A percentile compares a stretch with the other conserved stretches of the same genome.
These are phyloP conservation scores for Phoronis australis DNA, from an alignment of 2,888 invertebrate species.

Conservation along the genomic window DNA sequence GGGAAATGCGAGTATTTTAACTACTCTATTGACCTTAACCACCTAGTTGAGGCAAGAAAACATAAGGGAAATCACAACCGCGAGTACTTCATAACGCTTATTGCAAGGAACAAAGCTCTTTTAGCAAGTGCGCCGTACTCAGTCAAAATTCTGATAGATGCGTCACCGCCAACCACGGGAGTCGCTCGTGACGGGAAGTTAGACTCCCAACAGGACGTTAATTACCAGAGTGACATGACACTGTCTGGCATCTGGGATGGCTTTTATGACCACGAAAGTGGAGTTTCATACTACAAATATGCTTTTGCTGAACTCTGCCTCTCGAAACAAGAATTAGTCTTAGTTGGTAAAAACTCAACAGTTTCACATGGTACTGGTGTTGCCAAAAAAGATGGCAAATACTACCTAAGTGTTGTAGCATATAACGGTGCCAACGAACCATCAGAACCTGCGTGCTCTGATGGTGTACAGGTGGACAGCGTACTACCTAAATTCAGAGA, in stretches of 20 bases:
- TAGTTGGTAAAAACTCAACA: too few relatives aligned
- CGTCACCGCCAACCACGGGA: constrained; percentile 25
- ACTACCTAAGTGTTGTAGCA: too few relatives aligned
- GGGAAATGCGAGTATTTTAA: constrained; percentile 12
- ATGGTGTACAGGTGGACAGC: too few relatives aligned
- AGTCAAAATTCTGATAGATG: constrained; percentile 23
- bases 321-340: too few relatives aligned
- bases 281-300: constrained; percentile 18
- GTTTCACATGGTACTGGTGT: too few relatives aligned
- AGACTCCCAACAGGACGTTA: constrained; percentile 18
- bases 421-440: too few relatives aligned
- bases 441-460: too few relatives aligned
- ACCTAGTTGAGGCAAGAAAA: constrained; percentile 9
- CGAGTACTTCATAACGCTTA: constrained; percentile 20
- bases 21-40: constrained; percentile 15
- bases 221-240: constrained; percentile 17
- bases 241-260: constrained; percentile 20
- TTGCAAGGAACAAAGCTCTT: constrained; percentile 19
- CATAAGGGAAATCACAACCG: constrained; percentile 22
- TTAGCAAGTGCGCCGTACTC: constrained; percentile 3
- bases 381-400: too few relatives aligned
- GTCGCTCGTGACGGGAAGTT: constrained; percentile 22
- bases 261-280: constrained; percentile 29
- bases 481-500: too few relatives aligned
- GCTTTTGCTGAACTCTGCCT: constrained; percentile 2